Percentiles rank a stretch among this genome's conserved stretches.
phyloP scores from a whole-genome alignment of 1,140 invertebrate species.

The Drosophila leontia region DNA sequence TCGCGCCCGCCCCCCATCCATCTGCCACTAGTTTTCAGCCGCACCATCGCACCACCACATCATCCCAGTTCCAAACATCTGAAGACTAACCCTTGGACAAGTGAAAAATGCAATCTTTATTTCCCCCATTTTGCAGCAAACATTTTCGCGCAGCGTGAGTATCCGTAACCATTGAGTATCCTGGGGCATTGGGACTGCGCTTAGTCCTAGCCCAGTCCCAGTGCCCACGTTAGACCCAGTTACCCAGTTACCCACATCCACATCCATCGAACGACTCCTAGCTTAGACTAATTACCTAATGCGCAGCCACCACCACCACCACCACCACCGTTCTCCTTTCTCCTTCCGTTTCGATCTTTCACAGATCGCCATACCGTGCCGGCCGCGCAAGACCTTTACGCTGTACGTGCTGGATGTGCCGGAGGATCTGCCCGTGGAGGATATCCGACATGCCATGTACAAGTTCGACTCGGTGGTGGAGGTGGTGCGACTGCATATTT shows the following conservation, averaged over 20 bases:
- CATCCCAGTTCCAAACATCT: slow-evolving; percentile 1
- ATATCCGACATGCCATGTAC: slow-evolving; percentile 92
- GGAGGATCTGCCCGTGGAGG: slow-evolving; percentile 92
- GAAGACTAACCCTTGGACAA: slow-evolving; percentile 37
- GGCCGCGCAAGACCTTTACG: slow-evolving; percentile 93
- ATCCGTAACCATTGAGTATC: slow-evolving; percentile 20
- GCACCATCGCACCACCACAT: background rate
- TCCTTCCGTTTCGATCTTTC: slow-evolving; percentile 11
- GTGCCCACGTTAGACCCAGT: background rate
- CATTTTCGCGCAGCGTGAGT: slow-evolving; percentile 78
- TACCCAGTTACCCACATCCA: background rate
- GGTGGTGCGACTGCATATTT: slow-evolving; percentile 87
- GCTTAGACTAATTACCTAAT: slow-evolving; percentile 15
- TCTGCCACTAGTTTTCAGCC: background rate
- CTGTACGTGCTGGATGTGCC: slow-evolving; percentile 92
- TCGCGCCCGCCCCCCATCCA: background rate
- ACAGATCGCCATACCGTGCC: slow-evolving; percentile 92
- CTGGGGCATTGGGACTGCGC: slow-evolving; percentile 17
- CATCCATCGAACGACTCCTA: slow-evolving; percentile 21
- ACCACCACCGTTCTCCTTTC: slow-evolving; percentile 17
- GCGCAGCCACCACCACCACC: slow-evolving; percentile 17
- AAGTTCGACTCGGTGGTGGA: slow-evolving; percentile 92
- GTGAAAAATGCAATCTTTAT: slow-evolving; percentile 62
- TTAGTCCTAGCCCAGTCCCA: background rate
- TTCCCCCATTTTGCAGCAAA: slow-evolving; percentile 79